Evolutionary conservation across 2,797 vertebrate species (phyloP), one percentile per base, ranked within the genome.

Genomic region (Champsocephalus gunnari): DNA sequence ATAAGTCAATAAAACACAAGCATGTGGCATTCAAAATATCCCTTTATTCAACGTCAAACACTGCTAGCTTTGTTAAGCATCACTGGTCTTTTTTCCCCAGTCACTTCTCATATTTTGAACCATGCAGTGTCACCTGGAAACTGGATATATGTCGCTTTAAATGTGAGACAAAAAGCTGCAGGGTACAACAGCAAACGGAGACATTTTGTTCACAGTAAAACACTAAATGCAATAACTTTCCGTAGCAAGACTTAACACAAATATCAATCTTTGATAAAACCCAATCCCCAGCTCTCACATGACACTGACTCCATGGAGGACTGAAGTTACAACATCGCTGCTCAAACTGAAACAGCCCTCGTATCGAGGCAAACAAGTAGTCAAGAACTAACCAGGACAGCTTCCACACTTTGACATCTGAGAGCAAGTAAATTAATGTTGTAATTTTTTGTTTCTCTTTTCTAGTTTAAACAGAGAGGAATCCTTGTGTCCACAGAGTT

Each of bases 231-330:
- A 53, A 28, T 0, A 74, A 47, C 21, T 57, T 10, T 28, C n/a
- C 61, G 47, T 56, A 50, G 45, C 49, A 17, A 66, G 34, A 88
- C 80, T 71, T 41, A 88, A 77, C 80, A 34, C 68, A 70, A 17
- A 66, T 14, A 19, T 7, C 19, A 59, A 61, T 56, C 59, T 72
- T 47, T 83, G 51, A 70, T 13, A 73, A 75, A 38, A 75, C 66
- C 60, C 59, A 81, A 32, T 13, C 45, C 28, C 16, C 51, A 21
- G 3, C 43, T 66, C 43, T 74, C 59, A 73, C 55, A 63, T 17
- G 66, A 61, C 68, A 32, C 72, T 21, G 62, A 24, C 38, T 48
- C 70, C 64, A 12, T 2, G 3, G 44, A 64, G n/a, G 38, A 85
- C 66, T 19, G 59, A 55, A 48, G 77, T 54, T 62, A 60, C 55